Evolutionary conservation across 2,797 vertebrate genomes (phyloP), one percentile per base, ranked within the genome.

Genomic region (Dendrocincla fuliginosa): DNA sequence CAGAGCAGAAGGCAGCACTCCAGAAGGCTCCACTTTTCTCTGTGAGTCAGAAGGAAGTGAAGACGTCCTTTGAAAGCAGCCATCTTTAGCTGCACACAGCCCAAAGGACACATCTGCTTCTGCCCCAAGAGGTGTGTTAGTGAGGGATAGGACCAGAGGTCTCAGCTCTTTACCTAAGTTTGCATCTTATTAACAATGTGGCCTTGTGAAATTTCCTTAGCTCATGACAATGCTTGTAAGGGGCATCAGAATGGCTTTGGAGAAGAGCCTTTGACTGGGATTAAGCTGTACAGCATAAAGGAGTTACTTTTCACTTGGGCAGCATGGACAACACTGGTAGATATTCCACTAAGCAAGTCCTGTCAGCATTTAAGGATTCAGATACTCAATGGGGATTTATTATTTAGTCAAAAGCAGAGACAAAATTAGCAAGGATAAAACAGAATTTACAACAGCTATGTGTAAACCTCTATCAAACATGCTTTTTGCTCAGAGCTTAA

Each of bases 391-490:
- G 11, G 60, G 49, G 69, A 93, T 96, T 93, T 92, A 83, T 57
- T 85, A 71, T 81, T 89, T 75, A 89, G 61, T 65, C 7, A 8
- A 94, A 90, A 85, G 84, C 65, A 61, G 78, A 91, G 49, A 52
- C 33, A 69, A 87, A 94, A 94, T 91, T 93, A 92, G 52, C 16
- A 81, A 71, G 39, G 61, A 92, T 91, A 57, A 95, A 94, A 87
- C 14, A 81, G 93, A 96, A 94, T 80, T 91, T 92, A 68, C 46
- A 86, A 75, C 60, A 79, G 75, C 74, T 88, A 41, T 50, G 35
- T 71, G 55, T 52, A 93, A 92, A 80, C 14, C 33, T 77, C 79
- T 64, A 55, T 84, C 84, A 94, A 84, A 91, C 42, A 75, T 1
- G 3, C 22, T 57, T 93, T 90, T 92, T 94, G 50, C 90, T 91